phyloP scores from a whole-genome alignment of 2,797 vertebrate species.

The Myripristis jacobus region DNA sequence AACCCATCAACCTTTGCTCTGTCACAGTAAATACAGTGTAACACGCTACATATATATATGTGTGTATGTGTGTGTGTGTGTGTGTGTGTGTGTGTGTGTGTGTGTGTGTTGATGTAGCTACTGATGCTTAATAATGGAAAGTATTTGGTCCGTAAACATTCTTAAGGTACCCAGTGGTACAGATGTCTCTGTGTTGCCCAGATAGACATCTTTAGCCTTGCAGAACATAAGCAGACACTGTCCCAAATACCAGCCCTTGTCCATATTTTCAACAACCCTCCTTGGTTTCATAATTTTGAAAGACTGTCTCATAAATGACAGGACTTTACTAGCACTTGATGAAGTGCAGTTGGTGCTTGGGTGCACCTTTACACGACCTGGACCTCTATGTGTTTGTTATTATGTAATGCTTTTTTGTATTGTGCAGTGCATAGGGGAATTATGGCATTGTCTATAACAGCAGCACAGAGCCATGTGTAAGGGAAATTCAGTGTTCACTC shows the following conservation, averaged over 20 bases:
- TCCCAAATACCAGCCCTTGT: slow-evolving; percentile 35
- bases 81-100: not conserved
- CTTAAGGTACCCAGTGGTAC: slow-evolving; percentile 9
- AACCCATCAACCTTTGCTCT: not conserved
- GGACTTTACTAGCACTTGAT: too few relatives aligned
- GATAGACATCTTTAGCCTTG: slow-evolving; percentile 42
- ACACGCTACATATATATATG: not conserved
- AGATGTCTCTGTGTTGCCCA: slow-evolving; percentile 22
- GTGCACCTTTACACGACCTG: too few relatives aligned
- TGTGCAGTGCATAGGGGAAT: too few relatives aligned
- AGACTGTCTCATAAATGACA: too few relatives aligned
- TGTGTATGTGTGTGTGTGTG: slow-evolving; percentile 11
- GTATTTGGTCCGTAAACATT: slow-evolving; percentile 50
- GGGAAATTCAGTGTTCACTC: too few relatives aligned
- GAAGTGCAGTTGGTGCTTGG: too few relatives aligned
- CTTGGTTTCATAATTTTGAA: slow-evolving; percentile 28
- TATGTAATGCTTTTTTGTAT: too few relatives aligned
- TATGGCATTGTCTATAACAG: too few relatives aligned
- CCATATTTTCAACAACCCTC: not conserved
- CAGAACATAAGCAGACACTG: slow-evolving; percentile 14
- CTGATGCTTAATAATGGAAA: slow-evolving; percentile 49
- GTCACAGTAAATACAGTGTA: not conserved
- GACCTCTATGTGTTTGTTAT: too few relatives aligned
- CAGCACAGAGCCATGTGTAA: too few relatives aligned
- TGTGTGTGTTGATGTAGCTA: slow-evolving; percentile 7